Percentiles rank a stretch among this genome's conserved stretches.
Conservation (phyloP, 2,888 invertebrate genomes). For the Plagodis pulveraria region DNA sequence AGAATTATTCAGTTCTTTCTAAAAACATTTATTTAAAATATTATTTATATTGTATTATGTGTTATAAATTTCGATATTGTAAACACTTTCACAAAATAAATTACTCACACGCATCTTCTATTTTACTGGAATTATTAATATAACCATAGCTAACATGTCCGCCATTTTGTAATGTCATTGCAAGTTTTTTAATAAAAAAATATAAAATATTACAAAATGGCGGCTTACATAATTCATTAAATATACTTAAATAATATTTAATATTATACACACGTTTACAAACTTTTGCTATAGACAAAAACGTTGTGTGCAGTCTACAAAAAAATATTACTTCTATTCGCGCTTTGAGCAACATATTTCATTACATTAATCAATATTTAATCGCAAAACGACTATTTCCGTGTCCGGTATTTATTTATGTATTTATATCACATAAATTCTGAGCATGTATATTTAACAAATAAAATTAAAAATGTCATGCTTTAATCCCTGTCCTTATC, state of each 20-base stretch:
- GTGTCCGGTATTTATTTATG: no score
- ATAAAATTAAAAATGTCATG: no score
- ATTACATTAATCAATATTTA: background rate
- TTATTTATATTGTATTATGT: background rate
- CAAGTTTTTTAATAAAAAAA: conserved; percentile 6
- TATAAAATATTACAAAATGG: conserved; percentile 13
- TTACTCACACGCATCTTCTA: conserved; percentile 52
- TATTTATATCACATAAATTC: no score
- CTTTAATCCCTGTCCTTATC: no score
- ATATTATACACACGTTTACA: conserved; percentile 14
- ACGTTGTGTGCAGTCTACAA: conserved; percentile 27
- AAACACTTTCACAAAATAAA: conserved; percentile 45
- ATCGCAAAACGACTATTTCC: no score
- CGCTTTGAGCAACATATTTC: conserved; percentile 18
- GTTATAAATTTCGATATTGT: background rate
- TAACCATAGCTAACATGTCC: conserved; percentile 17
- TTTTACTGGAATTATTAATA: conserved; percentile 25
- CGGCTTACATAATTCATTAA: conserved; percentile 2
- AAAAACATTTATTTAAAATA: conserved; percentile 30
- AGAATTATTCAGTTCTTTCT: conserved; percentile 62
- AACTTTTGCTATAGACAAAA: conserved; percentile 39
- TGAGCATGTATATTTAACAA: no score
- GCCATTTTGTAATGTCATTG: conserved; percentile 17
- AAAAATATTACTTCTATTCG: conserved; percentile 11
- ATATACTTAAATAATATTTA: background rate